Evolutionary conservation across 2,888 invertebrate genomes (phyloP), one percentile per base, ranked within the genome.

Genomic region (Zonitis immaculata): DNA sequence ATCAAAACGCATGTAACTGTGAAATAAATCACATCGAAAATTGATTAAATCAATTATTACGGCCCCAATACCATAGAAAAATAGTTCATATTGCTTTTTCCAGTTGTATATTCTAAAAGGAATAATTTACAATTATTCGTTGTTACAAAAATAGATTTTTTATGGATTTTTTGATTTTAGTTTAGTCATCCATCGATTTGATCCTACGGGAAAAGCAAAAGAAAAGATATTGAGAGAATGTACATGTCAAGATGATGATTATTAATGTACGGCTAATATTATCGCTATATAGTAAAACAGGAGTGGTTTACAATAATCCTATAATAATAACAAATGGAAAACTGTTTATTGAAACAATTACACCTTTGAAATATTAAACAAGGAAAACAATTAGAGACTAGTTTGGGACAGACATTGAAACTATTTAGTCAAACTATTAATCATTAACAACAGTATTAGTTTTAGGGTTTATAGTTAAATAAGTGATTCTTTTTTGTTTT

Each of bases 281-380:
- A 20, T 20, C 7, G 11, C 16, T 8, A 22, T n/a, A n/a, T 44
- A 28, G n/a, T 14, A n/a, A 22, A 18, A 44, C 35, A 22, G 25
- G 27, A 52, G 42, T 30, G 39, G 18, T 48, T 51, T 54, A 32
- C 14, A 22, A 12, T 52, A 56, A 52, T 56, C 47, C 49, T 43
- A 44, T 52, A 49, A 56, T 56, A 47, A 52, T 52, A 56, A 56
- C 52, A 56, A 56, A 56, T 56, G 52, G 56, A 56, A 52, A 56
- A 51, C n/a, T 56, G 52, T 49, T 52, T 56, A 56, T 52, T 52
- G 52, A 47, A 50, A 56, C 53, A 56, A 53, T 56, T 53, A 53
- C 53, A 56, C 56, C 52, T 56, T 53, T 22, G 51, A 56, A 52
- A 43, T 53, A 53, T 56, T 52, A 42, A 56, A 56, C 56, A 47